A percentile compares a stretch with the other conserved stretches of the same genome.
Conservation (phyloP, 2,797 vertebrate species). For the Salarias fasciatus region DNA sequence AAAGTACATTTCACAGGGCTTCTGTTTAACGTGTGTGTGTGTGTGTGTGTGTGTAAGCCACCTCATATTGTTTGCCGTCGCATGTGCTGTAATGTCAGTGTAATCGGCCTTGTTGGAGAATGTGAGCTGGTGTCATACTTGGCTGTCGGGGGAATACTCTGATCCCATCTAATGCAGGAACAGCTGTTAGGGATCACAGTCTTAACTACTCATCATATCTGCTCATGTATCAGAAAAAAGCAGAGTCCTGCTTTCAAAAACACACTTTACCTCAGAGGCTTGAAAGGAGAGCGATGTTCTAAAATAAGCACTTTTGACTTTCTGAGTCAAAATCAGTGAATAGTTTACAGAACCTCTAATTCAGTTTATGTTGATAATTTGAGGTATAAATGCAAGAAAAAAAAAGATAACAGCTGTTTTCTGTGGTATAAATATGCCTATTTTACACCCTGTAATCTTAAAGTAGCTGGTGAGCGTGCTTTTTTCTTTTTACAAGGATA, state of each 20-base stretch:
- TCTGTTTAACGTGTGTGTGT: no score
- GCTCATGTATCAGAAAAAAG: slow-evolving; percentile 70
- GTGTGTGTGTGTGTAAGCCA: no score
- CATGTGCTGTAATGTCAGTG: slow-evolving; percentile 34
- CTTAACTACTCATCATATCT: slow-evolving; percentile 75
- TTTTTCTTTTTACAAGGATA: no score
- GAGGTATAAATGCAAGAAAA: slow-evolving; percentile 22
- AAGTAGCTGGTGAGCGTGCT: no score
- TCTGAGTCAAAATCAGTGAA: slow-evolving; percentile 40
- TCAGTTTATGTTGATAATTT: slow-evolving; percentile 41
- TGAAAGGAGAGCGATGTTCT: slow-evolving; percentile 52
- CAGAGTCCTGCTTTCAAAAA: slow-evolving; percentile 65
- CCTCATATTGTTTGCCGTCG: no score
- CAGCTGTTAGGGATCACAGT: slow-evolving; percentile 81
- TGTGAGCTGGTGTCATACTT: slow-evolving; percentile 61
- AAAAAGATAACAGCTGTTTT: slow-evolving; percentile 24
- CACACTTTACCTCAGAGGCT: slow-evolving; percentile 56
- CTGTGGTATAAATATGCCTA: slow-evolving; percentile 7
- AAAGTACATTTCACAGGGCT: no score
- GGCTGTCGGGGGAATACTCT: slow-evolving; percentile 67
- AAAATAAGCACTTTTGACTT: slow-evolving; percentile 60
- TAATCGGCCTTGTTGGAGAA: slow-evolving; percentile 68
- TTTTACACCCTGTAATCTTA: slow-evolving; percentile 20
- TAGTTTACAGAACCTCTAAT: slow-evolving; percentile 33
- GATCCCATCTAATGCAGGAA: slow-evolving; percentile 77